phyloP scores from a whole-genome alignment of 2,888 invertebrate species.

The Agonopterix heracliana region DNA sequence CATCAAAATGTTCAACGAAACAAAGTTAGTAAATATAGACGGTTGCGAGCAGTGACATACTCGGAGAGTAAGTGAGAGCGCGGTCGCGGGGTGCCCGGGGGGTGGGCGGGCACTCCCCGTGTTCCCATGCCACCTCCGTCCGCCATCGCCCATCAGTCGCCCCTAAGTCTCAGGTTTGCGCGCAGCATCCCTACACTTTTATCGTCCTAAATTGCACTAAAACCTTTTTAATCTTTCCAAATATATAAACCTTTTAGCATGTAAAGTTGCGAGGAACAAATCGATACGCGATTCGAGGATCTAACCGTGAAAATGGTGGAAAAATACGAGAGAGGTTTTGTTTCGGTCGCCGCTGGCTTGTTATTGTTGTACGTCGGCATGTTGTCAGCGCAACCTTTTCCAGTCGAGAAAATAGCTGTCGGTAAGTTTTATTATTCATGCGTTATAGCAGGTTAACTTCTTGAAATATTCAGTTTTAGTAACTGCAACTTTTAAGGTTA shows the following conservation, averaged over 20 bases:
- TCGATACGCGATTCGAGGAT: not conserved
- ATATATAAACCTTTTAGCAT: conserved; percentile 20
- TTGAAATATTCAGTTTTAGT: too few relatives aligned
- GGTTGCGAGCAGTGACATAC: conserved; percentile 8
- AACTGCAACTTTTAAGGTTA: too few relatives aligned
- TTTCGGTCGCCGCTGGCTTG: conserved; percentile 34
- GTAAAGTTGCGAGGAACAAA: conserved; percentile 17
- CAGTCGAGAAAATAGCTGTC: conserved; percentile 67
- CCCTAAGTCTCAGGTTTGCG: conserved; percentile 70
- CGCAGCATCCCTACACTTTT: conserved; percentile 60
- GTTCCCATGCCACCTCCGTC: conserved; percentile 5
- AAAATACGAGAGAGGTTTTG: conserved; percentile 13
- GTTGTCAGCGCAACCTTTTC: conserved; percentile 51
- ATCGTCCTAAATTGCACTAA: conserved; percentile 30
- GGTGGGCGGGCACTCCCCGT: conserved; percentile 53
- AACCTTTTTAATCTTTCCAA: conserved; percentile 20
- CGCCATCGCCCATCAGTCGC: conserved; percentile 52
- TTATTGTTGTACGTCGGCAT: conserved; percentile 49
- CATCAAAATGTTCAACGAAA: conserved; percentile 4
- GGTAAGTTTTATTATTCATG: conserved; percentile 41
- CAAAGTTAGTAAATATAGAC: conserved; percentile 2
- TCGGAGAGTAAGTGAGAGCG: conserved; percentile 32
- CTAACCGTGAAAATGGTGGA: conserved; percentile 29
- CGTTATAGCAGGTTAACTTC: too few relatives aligned
- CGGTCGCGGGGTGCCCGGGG: conserved; percentile 30